A percentile compares a stretch with the other conserved stretches of the same genome.
Conservation (phyloP, 2,888 invertebrate species). For the Himalopsyche japonica region DNA sequence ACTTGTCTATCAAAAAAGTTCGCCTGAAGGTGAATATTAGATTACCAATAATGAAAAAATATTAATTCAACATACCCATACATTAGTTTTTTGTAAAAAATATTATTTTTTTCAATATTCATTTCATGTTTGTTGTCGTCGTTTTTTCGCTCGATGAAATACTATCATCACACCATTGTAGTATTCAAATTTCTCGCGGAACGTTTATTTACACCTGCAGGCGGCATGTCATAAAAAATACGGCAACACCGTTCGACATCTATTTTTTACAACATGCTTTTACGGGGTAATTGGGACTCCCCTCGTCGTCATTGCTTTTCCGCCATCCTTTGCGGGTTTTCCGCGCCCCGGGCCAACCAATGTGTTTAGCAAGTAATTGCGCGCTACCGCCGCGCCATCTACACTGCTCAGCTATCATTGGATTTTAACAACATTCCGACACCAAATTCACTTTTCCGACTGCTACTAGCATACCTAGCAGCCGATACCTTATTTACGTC, state of each 20-base stretch:
- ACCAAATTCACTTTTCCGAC: slow-evolving; percentile 29
- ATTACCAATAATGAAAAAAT: too few species aligned
- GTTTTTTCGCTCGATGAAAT: not conserved
- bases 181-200: not conserved
- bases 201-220: not conserved
- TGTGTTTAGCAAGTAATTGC: slow-evolving; percentile 40
- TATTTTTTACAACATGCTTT: slow-evolving; percentile 1
- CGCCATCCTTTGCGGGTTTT: slow-evolving; percentile 5
- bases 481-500: not conserved
- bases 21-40: too few species aligned
- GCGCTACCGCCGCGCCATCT: slow-evolving; percentile 16
- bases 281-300: not conserved
- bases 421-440: slow-evolving; percentile 32
- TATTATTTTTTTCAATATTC: not conserved
- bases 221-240: not conserved
- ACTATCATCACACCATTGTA: not conserved
- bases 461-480: not conserved
- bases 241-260: not conserved
- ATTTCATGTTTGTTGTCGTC: not conserved
- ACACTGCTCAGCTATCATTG: slow-evolving; percentile 25
- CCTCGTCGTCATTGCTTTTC: not conserved
- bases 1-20: too few species aligned
- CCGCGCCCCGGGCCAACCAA: slow-evolving; percentile 31
- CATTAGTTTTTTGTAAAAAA: not conserved
- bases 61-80: too few species aligned